Conservation (phyloP, 2,797 vertebrate species). For the Sciaenops ocellatus region DNA sequence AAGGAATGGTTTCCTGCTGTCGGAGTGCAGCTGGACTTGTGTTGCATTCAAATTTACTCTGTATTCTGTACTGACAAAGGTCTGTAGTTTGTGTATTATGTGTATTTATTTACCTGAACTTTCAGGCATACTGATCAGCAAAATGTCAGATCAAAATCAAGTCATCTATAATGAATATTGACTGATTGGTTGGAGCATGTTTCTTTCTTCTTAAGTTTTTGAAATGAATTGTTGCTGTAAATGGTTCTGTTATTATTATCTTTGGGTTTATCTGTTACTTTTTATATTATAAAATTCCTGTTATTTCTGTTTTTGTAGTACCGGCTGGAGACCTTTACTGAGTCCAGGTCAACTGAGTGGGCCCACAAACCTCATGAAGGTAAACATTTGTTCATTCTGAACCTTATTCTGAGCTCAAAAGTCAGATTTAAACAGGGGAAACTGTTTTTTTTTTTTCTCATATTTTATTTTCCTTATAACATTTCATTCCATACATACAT, state of each 20-base stretch:
- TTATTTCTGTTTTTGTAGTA: slow-evolving; percentile 72
- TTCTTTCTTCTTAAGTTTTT: neutral
- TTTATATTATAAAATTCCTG: neutral
- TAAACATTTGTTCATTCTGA: slow-evolving; percentile 25
- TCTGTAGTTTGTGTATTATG: neutral
- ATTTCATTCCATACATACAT: no score
- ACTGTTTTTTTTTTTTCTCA: neutral
- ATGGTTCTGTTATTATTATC: neutral
- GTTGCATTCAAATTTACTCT: neutral
- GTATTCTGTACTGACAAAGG: neutral
- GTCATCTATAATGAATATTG: neutral
- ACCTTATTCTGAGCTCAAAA: neutral
- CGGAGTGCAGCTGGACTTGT: neutral
- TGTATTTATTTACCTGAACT: neutral
- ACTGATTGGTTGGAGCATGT: neutral
- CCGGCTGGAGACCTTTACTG: slow-evolving; percentile 82
- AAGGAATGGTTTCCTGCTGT: neutral
- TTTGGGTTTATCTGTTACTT: neutral
- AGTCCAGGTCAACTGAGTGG: slow-evolving; percentile 77
- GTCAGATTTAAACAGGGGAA: no score
- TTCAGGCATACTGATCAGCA: no score
- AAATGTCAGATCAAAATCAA: neutral
- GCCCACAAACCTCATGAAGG: slow-evolving; percentile 63
- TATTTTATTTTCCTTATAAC: no score
- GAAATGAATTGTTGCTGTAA: neutral